phyloP scores from a whole-genome alignment of 35 echinoderm and acorn worm species.

The Amphiura filiformis region DNA sequence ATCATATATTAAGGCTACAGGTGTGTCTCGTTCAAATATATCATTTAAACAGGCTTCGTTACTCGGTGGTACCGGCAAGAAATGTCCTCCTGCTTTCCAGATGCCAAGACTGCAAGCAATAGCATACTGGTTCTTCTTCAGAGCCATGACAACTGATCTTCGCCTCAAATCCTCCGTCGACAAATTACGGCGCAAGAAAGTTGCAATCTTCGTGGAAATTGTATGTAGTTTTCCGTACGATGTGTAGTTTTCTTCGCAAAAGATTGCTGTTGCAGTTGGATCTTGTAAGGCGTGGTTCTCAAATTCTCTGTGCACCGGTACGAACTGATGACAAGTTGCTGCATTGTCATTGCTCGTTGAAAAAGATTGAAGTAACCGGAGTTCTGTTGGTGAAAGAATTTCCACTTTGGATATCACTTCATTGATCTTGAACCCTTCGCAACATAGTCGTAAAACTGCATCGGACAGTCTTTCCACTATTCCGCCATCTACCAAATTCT shows the following conservation, averaged over 20 bases:
- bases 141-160: neutral
- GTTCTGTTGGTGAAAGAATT: neutral
- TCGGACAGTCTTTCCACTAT: neutral
- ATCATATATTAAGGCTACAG: neutral
- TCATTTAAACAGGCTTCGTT: constrained; percentile 15
- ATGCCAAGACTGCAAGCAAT: neutral
- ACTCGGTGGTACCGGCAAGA: constrained; percentile 2
- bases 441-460: neutral
- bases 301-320: neutral
- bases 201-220: neutral
- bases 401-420: neutral
- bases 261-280: neutral
- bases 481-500: neutral
- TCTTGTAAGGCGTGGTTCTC: neutral
- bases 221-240: neutral
- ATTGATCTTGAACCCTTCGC: neutral
- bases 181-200: neutral
- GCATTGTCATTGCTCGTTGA: neutral
- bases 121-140: constrained; percentile 13
- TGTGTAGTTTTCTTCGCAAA: neutral
- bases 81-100: constrained; percentile 20
- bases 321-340: neutral
- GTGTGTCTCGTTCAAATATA: neutral
- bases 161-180: neutral
- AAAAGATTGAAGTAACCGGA: constrained; percentile 2